Percentiles rank a stretch among this genome's conserved stretches.
Evolutionary conservation across 2,888 invertebrate species (phyloP).

Genomic region (Anthoptus insignis): DNA sequence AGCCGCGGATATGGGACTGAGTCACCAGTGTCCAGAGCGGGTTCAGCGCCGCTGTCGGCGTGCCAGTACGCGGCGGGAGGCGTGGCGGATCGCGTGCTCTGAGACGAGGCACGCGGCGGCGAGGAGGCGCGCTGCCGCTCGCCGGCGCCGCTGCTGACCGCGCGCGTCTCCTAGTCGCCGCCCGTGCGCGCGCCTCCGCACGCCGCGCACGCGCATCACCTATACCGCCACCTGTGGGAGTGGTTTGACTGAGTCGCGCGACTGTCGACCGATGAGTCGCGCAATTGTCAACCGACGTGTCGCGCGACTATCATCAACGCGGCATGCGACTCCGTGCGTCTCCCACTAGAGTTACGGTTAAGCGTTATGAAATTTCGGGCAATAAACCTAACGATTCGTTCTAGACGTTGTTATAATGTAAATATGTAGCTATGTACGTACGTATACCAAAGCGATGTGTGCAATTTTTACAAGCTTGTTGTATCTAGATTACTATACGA

Average conservation of each 20-base stretch:
- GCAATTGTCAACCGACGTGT: slow-evolving; percentile 31
- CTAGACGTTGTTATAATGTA: slow-evolving; percentile 67
- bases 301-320: too few species aligned
- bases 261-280: slow-evolving; percentile 14
- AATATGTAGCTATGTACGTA: slow-evolving; percentile 84
- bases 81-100: slow-evolving; percentile 89
- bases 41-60: slow-evolving; percentile 91
- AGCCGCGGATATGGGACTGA: too few species aligned
- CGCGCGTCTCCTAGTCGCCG: slow-evolving; percentile 78
- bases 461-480: slow-evolving; percentile 86
- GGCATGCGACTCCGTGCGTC: slow-evolving; percentile 40
- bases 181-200: slow-evolving; percentile 58
- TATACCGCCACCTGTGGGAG: slow-evolving; percentile 80
- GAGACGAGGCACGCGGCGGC: slow-evolving; percentile 92
- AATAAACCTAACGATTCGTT: slow-evolving; percentile 77
- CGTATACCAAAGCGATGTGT: slow-evolving; percentile 87
- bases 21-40: slow-evolving; percentile 90
- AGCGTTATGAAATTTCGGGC: slow-evolving; percentile 73
- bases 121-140: slow-evolving; percentile 75
- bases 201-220: slow-evolving; percentile 61
- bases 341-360: slow-evolving; percentile 52
- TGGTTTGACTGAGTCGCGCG: slow-evolving; percentile 73
- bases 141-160: slow-evolving; percentile 65
- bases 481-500: slow-evolving; percentile 67
- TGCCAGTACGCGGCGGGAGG: slow-evolving; percentile 92